Conservation (phyloP, 2,888 invertebrate species). For the Fabriciana adippe region DNA sequence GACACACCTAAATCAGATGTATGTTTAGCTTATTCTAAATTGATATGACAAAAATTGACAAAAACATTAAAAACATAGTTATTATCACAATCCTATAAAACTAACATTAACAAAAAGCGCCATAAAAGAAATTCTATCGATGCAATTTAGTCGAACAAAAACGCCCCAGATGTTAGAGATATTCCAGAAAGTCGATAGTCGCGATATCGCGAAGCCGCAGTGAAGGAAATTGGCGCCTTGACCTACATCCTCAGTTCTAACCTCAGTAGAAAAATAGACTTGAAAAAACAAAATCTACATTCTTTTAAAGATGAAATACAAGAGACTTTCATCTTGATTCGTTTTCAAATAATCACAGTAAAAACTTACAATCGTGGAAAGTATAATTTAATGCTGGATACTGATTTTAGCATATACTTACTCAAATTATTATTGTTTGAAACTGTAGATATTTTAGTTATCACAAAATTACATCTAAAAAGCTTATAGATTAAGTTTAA, state of each 20-base stretch:
- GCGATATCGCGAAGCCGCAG: slow-evolving; percentile 39
- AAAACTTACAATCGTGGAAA: background rate
- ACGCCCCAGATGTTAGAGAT: slow-evolving; percentile 38
- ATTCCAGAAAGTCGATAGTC: slow-evolving; percentile 39
- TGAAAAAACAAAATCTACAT: slow-evolving; percentile 27
- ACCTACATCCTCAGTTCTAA: slow-evolving; percentile 33
- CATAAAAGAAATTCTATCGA: slow-evolving; percentile 24
- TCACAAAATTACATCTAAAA: too few species aligned
- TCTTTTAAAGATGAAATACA: slow-evolving; percentile 16
- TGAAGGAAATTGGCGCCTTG: slow-evolving; percentile 42
- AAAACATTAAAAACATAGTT: background rate
- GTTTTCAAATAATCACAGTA: slow-evolving; percentile 15
- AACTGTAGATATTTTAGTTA: too few species aligned
- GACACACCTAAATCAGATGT: too few species aligned
- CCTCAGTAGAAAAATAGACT: slow-evolving; percentile 21
- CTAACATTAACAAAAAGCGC: slow-evolving; percentile 9
- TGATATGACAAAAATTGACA: background rate
- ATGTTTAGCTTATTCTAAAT: too few species aligned
- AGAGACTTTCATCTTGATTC: slow-evolving; percentile 10
- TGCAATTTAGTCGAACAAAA: slow-evolving; percentile 27
- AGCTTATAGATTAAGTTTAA: background rate
- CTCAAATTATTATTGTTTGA: too few species aligned
- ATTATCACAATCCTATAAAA: background rate
- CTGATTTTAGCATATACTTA: background rate
- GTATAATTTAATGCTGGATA: background rate